Evolutionary conservation across 1,140 invertebrate genomes (phyloP), one percentile per base, ranked within the genome.

Genomic region (Zeugodacus cucurbitae): DNA sequence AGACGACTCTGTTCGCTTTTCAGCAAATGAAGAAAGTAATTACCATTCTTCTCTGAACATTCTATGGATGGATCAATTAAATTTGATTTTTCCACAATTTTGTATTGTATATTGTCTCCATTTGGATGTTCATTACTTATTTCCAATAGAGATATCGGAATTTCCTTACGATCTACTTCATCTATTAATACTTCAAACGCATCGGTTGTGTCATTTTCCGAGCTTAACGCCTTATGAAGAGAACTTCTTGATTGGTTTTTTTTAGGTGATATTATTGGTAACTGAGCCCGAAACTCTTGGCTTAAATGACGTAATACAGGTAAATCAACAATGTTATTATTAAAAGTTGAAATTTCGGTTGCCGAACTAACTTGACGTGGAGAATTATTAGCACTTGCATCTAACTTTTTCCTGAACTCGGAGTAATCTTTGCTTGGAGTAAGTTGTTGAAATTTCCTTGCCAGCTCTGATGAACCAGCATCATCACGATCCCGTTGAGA

Each of bases 201-300:
- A 44, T 78, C 26, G 32, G 87, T 41, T 20, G 88, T 41, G 17
- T 74, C 54, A 57, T 57, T 37, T 78, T 57, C 44, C 3, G 41
- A 6, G 58, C 26, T 74, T 48, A 44, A 70, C 22, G n/a, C 29
- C 37, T 88, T 89, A 57, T 89, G 59, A 22, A 89, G 93, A 90
- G n/a, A 93, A 90, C 90, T 94, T 94, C 92, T 91, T 11, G 85
- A 64, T 10, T 87, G 89, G 87, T 32, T 88, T 14, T 91, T 89
- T 91, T 96, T 95, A 1, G 95, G 95, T 88, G 95, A 96, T 5
- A 96, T 94, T 11, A 97, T 95, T 1, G 96, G 96, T 67, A 98
- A 93, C 93, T 98, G 97, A 3, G 97, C 96, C 10, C 97, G 94
- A 91, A 98, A 98, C 91, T 98, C 97, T 1, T 97, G 96, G 89